Evolutionary conservation across 2,113 vertebrate species (phyloP), one percentile per base, ranked within the genome.

Genomic region (Heptranchias perlo): DNA sequence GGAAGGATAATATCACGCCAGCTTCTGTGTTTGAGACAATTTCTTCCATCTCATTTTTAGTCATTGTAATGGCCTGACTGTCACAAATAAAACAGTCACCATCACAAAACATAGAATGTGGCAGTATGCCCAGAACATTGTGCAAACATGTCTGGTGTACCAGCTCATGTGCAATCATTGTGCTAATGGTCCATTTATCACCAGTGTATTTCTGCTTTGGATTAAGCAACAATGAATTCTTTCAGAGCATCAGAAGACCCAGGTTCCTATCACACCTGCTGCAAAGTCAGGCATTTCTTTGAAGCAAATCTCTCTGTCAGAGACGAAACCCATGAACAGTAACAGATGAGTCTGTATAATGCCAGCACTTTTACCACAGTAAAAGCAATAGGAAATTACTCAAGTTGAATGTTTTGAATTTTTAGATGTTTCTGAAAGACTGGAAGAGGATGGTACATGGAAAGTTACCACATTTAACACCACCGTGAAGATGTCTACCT

Each of bases 401-500:
- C 31, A 95, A 52, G 10, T 67, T 95, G 39, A 95, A 49, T 73
- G 44, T 69, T 94, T 95, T 69, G 13, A 28, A 69, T 52, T 93
- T 96, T 44, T 96, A 98, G 98, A 96, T 97, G 96, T 96, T 39
- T 98, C 96, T 96, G 97, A 97, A 97, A 97, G 96, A 96, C 97
- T 97, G 87, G 97, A 98, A 82, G 96, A 96, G 96, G 97, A 98
- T 84, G 98, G 98, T 96, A 96, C 96, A 52, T 98, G 98, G 98
- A 97, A 96, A 2, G 95, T 97, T 96, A 98, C 97, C 0, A 97
- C 97, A 52, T 98, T 98, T 97, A 96, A 97, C 61, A 98, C 97
- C 76, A 98, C 98, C 0, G 97, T 97, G 95, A 97, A 61, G 96
- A 98, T 98, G 98, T 97, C 98, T 44, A 98, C 98, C n/a, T 98